Evolutionary conservation across 2,797 vertebrate genomes (phyloP).

Genomic region (Oreonectes daqikongensis): DNA sequence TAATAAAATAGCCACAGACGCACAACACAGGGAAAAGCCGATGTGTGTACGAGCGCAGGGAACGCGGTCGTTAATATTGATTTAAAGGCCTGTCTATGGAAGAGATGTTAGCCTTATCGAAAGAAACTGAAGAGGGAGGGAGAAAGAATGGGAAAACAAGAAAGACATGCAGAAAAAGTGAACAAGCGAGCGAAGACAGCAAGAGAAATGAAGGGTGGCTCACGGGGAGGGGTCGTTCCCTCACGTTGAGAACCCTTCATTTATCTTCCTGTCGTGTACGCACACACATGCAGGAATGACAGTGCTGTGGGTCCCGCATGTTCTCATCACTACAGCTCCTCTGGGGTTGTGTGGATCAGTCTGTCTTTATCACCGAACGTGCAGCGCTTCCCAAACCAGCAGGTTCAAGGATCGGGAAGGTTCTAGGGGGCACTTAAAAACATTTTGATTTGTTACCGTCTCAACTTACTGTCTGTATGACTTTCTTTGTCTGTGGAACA

Average conservation of each 20-base stretch:
- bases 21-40: constrained; percentile 22
- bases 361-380: not conserved
- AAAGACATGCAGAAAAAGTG: not conserved
- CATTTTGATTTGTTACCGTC: not conserved
- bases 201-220: constrained; percentile 50
- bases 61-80: constrained; percentile 10
- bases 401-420: not conserved
- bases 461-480: not conserved
- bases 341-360: constrained; percentile 28
- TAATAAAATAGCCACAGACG: constrained; percentile 51
- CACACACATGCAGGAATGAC: constrained; percentile 26
- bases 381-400: not conserved
- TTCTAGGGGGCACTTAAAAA: not conserved
- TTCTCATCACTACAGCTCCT: constrained; percentile 36
- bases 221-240: constrained; percentile 20
- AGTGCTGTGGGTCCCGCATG: constrained; percentile 39
- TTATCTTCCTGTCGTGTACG: constrained; percentile 47
- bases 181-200: constrained; percentile 38
- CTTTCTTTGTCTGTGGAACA: not conserved
- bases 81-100: not conserved
- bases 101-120: not conserved
- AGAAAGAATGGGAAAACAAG: not conserved
- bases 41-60: not conserved
- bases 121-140: not conserved
- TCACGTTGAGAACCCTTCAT: constrained; percentile 35